A percentile compares a stretch with the other conserved stretches of the same genome.
phyloP scores from a whole-genome alignment of 2,888 invertebrate genomes.

The Schizaphis graminum region DNA sequence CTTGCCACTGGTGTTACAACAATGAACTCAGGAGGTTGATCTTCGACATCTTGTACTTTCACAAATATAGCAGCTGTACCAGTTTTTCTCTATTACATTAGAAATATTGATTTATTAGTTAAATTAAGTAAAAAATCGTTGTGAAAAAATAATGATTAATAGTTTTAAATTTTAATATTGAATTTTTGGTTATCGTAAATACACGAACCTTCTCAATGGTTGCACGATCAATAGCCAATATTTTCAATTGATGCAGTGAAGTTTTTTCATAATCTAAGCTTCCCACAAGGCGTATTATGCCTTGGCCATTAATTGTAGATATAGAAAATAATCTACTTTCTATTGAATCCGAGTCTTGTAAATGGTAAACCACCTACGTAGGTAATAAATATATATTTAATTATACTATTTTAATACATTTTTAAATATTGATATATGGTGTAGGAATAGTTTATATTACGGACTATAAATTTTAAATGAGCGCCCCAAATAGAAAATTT shows the following conservation, averaged over 20 bases:
- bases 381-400: slow-evolving; percentile 23
- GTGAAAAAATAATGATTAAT: neutral
- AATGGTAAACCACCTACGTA: slow-evolving; percentile 81
- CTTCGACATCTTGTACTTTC: slow-evolving; percentile 90
- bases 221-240: slow-evolving; percentile 87
- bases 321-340: slow-evolving; percentile 84
- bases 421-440: slow-evolving; percentile 47
- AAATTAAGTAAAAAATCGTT: neutral
- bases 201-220: slow-evolving; percentile 75
- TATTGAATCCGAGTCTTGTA: slow-evolving; percentile 83
- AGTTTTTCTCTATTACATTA: slow-evolving; percentile 78
- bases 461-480: neutral
- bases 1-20: slow-evolving; percentile 89
- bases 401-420: slow-evolving; percentile 10
- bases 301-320: slow-evolving; percentile 87
- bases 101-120: neutral
- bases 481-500: slow-evolving; percentile 2
- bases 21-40: slow-evolving; percentile 92
- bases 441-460: neutral
- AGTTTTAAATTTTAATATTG: neutral
- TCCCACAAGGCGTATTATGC: slow-evolving; percentile 82
- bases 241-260: slow-evolving; percentile 86
- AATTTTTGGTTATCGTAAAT: neutral
- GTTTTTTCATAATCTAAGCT: slow-evolving; percentile 88
- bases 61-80: slow-evolving; percentile 90